Percentiles rank a stretch among this genome's conserved stretches.
These are phyloP conservation scores for Ahaetulla prasina DNA, from an alignment of 2,113 vertebrate species.

Conservation along the genomic window DNA sequence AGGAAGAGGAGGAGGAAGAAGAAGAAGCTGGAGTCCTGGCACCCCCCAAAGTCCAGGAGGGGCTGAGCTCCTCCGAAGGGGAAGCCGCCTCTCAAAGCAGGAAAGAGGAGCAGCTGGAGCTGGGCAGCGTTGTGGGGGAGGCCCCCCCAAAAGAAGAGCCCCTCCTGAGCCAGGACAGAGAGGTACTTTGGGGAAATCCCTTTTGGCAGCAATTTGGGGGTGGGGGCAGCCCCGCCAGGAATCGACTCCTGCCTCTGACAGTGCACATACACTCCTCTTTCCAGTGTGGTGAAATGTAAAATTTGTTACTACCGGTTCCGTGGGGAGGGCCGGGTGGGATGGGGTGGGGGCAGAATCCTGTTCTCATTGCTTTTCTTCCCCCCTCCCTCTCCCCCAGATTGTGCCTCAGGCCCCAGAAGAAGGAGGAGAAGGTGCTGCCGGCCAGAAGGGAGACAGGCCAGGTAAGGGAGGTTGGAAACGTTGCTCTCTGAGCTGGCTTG, in stretches of 20 bases:
- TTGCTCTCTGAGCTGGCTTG: no score
- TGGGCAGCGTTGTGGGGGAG: accelerated
- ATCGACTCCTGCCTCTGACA: no score
- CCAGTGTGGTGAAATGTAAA: no score
- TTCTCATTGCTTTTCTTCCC: neutral
- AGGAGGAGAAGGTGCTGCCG: neutral
- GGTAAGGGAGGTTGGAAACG: neutral
- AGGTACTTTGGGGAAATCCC: constrained; percentile 21
- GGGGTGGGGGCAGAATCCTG: no score
- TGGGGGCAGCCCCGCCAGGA: no score
- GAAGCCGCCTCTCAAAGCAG: neutral
- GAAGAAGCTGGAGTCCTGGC: neutral
- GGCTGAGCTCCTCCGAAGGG: neutral
- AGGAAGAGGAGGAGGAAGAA: constrained; percentile 17
- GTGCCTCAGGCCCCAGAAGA: neutral
- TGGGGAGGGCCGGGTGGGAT: no score
- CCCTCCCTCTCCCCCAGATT: neutral
- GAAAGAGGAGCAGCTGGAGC: neutral
- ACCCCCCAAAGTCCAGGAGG: neutral
- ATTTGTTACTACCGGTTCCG: no score
- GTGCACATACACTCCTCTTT: no score
- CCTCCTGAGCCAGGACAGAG: accelerated
- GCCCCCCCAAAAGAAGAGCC: neutral
- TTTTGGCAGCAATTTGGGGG: no score
- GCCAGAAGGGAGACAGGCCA: neutral